phyloP scores from a whole-genome alignment of 2,113 vertebrate species.

The Rousettus leschenaultii region DNA sequence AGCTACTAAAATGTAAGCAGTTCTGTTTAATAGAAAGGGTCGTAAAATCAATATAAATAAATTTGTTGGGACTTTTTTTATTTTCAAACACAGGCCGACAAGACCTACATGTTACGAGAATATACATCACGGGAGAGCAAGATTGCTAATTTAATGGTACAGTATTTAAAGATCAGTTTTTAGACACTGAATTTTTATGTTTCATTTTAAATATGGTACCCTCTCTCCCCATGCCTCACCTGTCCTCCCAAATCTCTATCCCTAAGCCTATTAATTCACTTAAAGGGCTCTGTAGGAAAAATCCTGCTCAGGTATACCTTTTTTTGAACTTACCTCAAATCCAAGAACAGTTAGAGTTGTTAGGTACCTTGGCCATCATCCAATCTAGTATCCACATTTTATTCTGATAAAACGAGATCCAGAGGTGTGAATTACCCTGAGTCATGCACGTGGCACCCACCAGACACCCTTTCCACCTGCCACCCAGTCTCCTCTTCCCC shows the following conservation, averaged over 20 bases:
- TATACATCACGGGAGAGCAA: constrained; percentile 95
- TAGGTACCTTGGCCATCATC: background rate
- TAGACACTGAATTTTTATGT: constrained; percentile 13
- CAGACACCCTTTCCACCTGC: background rate
- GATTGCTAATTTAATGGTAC: constrained; percentile 91
- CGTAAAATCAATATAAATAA: background rate
- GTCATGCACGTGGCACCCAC: rapidly evolving
- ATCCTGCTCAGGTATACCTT: background rate
- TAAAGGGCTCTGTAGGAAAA: background rate
- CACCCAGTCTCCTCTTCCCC: background rate
- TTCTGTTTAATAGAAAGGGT: background rate
- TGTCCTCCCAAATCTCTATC: background rate
- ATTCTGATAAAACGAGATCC: background rate
- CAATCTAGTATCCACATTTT: background rate
- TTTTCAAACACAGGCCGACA: constrained; percentile 86
- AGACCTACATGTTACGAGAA: constrained; percentile 92
- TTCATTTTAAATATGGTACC: constrained; percentile 1
- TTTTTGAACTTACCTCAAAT: background rate
- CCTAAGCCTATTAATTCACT: background rate
- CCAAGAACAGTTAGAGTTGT: background rate
- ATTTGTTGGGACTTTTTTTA: background rate
- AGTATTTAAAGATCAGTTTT: constrained; percentile 16
- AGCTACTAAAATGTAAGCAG: background rate
- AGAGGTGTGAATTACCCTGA: background rate
- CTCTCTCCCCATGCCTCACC: rapidly evolving